A percentile compares a stretch with the other conserved stretches of the same genome.
Evolutionary conservation across 2,888 invertebrate species (phyloP).

Genomic region (Caenorhabditis wallacei): DNA sequence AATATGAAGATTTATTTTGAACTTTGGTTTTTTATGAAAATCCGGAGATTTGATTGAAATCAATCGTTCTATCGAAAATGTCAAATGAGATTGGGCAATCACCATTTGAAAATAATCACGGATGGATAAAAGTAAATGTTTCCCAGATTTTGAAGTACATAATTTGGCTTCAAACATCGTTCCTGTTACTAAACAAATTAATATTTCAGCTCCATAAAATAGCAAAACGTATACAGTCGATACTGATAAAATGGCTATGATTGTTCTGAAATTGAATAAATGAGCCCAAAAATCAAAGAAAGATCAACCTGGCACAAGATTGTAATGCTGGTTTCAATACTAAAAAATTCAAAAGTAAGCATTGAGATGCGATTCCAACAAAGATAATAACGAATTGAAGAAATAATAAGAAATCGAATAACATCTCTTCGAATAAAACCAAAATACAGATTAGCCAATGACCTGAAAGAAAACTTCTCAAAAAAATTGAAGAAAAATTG

Average conservation of each 20-base stretch:
- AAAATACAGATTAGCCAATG: too few relatives aligned
- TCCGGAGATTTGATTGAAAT: slow-evolving; percentile 13
- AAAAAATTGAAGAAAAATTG: too few relatives aligned
- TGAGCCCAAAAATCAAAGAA: background rate
- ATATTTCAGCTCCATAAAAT: slow-evolving; percentile 8
- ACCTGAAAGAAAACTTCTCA: too few relatives aligned
- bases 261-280: slow-evolving; percentile 5
- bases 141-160: slow-evolving; percentile 8
- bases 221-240: slow-evolving; percentile 8
- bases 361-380: slow-evolving; percentile 10
- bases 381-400: slow-evolving; percentile 5
- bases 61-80: slow-evolving; percentile 23
- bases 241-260: slow-evolving; percentile 7
- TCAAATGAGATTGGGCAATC: slow-evolving; percentile 10
- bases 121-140: slow-evolving; percentile 2
- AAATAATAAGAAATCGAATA: background rate
- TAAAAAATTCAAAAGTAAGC: slow-evolving; percentile 5
- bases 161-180: slow-evolving; percentile 21
- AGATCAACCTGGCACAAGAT: background rate
- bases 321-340: background rate
- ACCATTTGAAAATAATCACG: slow-evolving; percentile 29
- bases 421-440: background rate
- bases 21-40: slow-evolving; percentile 1
- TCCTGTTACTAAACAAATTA: slow-evolving; percentile 10
- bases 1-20: background rate